Conservation (phyloP, 2,888 invertebrate species). For the Drosophila macrospina region DNA sequence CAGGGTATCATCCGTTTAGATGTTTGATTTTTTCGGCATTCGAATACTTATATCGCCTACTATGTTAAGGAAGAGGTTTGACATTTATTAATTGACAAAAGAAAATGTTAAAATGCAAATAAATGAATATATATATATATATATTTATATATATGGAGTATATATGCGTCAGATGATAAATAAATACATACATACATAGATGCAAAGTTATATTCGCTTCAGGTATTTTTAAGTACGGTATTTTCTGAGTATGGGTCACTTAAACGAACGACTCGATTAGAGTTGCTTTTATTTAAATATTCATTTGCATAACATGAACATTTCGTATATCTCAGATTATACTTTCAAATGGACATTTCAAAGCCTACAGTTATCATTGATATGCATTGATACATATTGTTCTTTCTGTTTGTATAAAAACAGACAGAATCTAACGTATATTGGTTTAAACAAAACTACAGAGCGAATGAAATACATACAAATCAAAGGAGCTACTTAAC, state of each 20-base stretch:
- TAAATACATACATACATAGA: background rate
- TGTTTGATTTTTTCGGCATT: background rate
- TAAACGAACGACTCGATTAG: background rate
- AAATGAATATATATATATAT: background rate
- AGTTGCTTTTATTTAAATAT: slow-evolving; percentile 10
- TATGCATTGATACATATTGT: slow-evolving; percentile 5
- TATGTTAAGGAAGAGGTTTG: background rate
- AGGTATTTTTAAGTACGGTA: slow-evolving; percentile 7
- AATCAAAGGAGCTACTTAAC: background rate
- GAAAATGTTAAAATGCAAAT: background rate
- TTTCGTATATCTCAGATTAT: slow-evolving; percentile 11
- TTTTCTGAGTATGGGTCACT: slow-evolving; percentile 11
- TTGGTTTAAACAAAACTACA: slow-evolving; percentile 3
- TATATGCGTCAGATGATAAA: background rate
- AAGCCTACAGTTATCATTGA: slow-evolving; percentile 4
- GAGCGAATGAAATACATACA: slow-evolving; percentile 1
- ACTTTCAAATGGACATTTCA: slow-evolving; percentile 17
- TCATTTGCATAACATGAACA: slow-evolving; percentile 11
- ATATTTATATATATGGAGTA: background rate
- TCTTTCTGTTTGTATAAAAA: slow-evolving; percentile 18
- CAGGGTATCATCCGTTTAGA: too few species aligned
- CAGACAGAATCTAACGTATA: slow-evolving; percentile 1
- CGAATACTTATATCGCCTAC: background rate
- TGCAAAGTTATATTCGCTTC: too few species aligned
- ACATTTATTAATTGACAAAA: background rate